Base-by-base conservation (phyloP, 2,888 invertebrate genomes). In the Melanophora roralis region DNA sequence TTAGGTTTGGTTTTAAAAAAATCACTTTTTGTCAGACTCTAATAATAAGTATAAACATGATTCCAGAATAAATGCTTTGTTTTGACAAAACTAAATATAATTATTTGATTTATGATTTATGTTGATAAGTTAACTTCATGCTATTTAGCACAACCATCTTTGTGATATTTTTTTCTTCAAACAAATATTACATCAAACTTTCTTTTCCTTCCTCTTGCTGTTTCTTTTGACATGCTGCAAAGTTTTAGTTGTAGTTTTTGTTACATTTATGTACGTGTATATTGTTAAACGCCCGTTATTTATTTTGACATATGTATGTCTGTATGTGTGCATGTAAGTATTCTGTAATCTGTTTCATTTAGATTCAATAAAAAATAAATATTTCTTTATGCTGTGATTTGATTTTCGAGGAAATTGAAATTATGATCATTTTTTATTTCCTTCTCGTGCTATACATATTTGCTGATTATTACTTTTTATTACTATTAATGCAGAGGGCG, bases 41-140 rank as follows among this genome's bases (percentile, higher is more conserved):
- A n/a, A n/a, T n/a, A n/a, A n/a, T n/a, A n/a, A n/a, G n/a, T n/a
- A n/a, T n/a, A n/a, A n/a, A n/a, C n/a, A n/a, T n/a, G n/a, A n/a
- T n/a, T n/a, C n/a, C n/a, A n/a, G n/a, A n/a, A n/a, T n/a, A n/a
- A n/a, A n/a, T n/a, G n/a, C n/a, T n/a, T 51, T 53, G 67, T 74
- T 67, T 67, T 74, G 65, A 65, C 73, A 73, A 73, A 57, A 40
- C 59, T 60, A 16, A 23, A 74, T 67, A 67, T 74, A 65, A 67
- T 67, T 74, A 74, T 74, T 74, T 74, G n/a, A n/a, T n/a, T n/a
- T n/a, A n/a, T n/a, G 74, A 67, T 51, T 74, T 67, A 74, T 67
- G 60, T 60, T 67, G 57, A 67, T 67, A 51, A 51, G 73, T 65
- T 73, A 65, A 73, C n/a, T n/a, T n/a, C 73, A 65, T 57, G 65